Evolutionary conservation across 2,113 vertebrate species (phyloP).

Genomic region (Phodopus roborovskii): DNA sequence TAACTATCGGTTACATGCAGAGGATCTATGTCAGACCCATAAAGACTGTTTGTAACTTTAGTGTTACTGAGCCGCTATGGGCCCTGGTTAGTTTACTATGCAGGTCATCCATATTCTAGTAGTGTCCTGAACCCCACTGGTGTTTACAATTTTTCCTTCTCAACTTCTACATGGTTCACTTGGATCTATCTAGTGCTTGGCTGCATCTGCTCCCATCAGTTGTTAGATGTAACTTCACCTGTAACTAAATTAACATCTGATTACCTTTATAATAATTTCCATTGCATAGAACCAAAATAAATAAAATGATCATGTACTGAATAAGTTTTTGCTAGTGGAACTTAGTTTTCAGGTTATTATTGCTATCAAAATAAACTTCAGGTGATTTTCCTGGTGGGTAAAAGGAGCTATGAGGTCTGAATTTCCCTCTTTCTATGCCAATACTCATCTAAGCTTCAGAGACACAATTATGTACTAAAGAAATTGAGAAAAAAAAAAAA

Average conservation of each 20-base stretch:
- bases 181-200: too few relatives aligned
- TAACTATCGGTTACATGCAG: too few relatives aligned
- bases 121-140: too few relatives aligned
- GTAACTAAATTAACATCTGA: background rate
- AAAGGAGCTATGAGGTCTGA: background rate
- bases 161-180: too few relatives aligned
- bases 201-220: too few relatives aligned
- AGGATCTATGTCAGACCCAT: too few relatives aligned
- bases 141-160: too few relatives aligned
- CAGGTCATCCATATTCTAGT: too few relatives aligned
- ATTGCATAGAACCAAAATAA: background rate
- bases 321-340: background rate
- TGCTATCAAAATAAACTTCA: background rate
- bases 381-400: conserved; percentile 35
- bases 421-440: background rate
- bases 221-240: background rate
- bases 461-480: background rate
- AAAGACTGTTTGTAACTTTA: too few relatives aligned
- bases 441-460: background rate
- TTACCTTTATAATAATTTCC: background rate
- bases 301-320: background rate
- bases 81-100: too few relatives aligned
- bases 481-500: conserved; percentile 12
- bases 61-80: too few relatives aligned
- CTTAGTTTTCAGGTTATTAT: background rate